These are phyloP conservation scores for Erinaceus europaeus DNA, from an alignment of 2,113 vertebrate genomes.

Conservation along the genomic window DNA sequence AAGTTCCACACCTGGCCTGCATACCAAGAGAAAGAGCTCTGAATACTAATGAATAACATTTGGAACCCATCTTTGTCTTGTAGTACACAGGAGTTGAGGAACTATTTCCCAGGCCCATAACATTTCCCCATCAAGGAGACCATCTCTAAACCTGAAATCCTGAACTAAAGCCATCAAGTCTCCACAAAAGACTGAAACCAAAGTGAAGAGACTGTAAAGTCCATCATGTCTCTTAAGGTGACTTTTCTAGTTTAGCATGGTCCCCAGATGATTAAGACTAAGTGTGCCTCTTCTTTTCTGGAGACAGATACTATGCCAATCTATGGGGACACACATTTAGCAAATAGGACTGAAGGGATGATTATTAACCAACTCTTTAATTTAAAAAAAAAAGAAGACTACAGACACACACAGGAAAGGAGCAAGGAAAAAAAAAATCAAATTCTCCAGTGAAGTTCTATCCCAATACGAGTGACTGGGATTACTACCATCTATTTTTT, in stretches of 20 bases:
- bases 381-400: not conserved
- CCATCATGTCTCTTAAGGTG: not conserved
- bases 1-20: not conserved
- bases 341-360: not conserved
- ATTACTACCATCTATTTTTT: rapidly evolving
- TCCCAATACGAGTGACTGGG: not conserved
- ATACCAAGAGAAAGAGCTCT: not conserved
- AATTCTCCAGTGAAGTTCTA: not conserved
- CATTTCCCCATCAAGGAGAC: not conserved
- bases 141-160: not conserved
- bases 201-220: not conserved
- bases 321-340: not conserved
- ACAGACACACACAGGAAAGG: not conserved
- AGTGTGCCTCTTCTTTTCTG: not conserved
- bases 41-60: not conserved
- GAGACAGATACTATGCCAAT: not conserved
- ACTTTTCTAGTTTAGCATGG: not conserved
- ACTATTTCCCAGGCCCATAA: not conserved
- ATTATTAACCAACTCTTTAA: not conserved
- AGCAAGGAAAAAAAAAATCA: not conserved
- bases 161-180: not conserved
- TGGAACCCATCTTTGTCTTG: not conserved
- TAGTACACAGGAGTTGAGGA: rapidly evolving
- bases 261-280: not conserved
- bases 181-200: not conserved